Percentiles rank a stretch among this genome's conserved stretches.
Evolutionary conservation across 2,888 invertebrate genomes (phyloP).

Genomic region (Andrena hattorfiana): DNA sequence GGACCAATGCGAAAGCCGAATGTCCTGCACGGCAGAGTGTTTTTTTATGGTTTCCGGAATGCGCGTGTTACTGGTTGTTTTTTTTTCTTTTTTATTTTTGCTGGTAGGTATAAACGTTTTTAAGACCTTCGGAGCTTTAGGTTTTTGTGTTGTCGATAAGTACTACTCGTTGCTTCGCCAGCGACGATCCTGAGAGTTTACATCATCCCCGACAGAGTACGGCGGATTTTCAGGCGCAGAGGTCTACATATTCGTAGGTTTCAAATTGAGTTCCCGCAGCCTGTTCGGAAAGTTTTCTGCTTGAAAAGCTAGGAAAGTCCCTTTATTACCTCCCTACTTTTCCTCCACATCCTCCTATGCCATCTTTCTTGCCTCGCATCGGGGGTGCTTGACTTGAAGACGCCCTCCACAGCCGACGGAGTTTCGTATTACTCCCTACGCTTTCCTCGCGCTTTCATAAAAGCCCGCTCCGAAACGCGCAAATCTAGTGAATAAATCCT

Average conservation of each 20-base stretch:
- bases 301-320: conserved; percentile 64
- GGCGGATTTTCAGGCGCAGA: background rate
- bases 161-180: background rate
- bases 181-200: background rate
- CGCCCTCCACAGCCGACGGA: conserved; percentile 39
- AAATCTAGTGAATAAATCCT: conserved; percentile 54
- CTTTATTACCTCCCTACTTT: conserved; percentile 65
- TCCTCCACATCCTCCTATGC: conserved; percentile 31
- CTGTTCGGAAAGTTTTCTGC: conserved; percentile 62
- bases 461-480: conserved; percentile 34
- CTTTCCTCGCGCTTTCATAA: conserved; percentile 44
- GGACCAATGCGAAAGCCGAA: background rate
- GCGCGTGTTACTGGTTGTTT: too few relatives aligned
- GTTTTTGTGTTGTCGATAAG: background rate
- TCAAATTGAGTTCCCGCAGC: conserved; percentile 38
- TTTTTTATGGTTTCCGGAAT: background rate
- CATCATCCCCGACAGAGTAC: conserved; percentile 7
- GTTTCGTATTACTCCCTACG: conserved; percentile 56
- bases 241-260: conserved; percentile 48
- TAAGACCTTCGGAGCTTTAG: background rate
- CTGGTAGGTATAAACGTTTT: background rate
- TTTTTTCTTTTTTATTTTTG: background rate
- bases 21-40: background rate
- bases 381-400: conserved; percentile 49
- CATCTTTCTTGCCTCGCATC: conserved; percentile 57